Conservation (phyloP, 2,797 vertebrate species). For the Microctenopoma lineatum region DNA sequence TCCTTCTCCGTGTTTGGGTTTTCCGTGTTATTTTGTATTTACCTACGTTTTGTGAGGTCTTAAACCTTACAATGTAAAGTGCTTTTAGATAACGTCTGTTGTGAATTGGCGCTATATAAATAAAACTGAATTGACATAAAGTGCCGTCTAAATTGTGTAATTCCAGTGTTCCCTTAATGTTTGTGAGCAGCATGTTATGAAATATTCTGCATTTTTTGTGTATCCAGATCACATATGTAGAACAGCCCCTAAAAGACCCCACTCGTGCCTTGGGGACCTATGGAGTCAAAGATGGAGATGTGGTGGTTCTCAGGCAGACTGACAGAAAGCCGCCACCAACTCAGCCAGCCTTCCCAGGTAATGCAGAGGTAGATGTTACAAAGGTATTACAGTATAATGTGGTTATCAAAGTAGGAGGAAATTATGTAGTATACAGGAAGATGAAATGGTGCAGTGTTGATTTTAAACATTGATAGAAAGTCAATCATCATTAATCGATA, state of each 20-base stretch:
- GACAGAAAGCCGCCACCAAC: constrained; percentile 84
- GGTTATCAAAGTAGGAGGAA: constrained; percentile 9
- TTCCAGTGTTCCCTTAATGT: background rate
- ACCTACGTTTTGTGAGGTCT: too few species aligned
- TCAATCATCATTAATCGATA: too few species aligned
- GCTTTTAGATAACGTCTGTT: too few species aligned
- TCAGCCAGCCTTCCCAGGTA: constrained; percentile 85
- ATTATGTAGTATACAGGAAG: background rate
- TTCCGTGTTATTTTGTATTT: too few species aligned
- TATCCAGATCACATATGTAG: constrained; percentile 90
- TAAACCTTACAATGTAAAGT: too few species aligned
- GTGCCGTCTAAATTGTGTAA: too few species aligned
- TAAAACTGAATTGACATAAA: too few species aligned
- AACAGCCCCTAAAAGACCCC: constrained; percentile 92
- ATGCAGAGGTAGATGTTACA: background rate
- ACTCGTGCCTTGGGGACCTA: constrained; percentile 93
- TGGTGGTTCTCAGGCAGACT: constrained; percentile 93
- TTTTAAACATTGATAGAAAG: background rate
- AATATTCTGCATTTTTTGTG: background rate
- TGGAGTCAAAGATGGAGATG: constrained; percentile 95
- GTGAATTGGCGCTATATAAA: too few species aligned
- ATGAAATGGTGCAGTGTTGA: background rate
- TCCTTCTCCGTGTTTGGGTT: too few species aligned
- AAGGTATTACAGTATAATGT: background rate
- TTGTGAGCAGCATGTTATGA: background rate